Base-by-base conservation (phyloP, 1,140 invertebrate genomes). In the Drosophila pandora region DNA sequence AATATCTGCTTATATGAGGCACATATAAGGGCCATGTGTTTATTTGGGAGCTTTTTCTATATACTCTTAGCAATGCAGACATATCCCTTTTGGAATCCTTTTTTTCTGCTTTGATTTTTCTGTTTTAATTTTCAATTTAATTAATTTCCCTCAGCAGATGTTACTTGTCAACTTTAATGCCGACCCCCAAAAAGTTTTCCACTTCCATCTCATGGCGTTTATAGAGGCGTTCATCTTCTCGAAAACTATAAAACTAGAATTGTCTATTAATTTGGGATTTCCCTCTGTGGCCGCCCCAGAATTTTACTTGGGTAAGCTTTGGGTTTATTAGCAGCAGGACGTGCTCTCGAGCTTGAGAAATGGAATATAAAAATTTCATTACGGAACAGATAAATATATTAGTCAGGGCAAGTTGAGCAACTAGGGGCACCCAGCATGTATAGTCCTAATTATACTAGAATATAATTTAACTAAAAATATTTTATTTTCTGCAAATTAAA, bases 101-200 rank as follows among this genome's bases (percentile, higher is more conserved):
- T 41, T 23, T 17, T 17, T 17, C 17, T 17, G 17, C n/a, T 32
- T 28, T 54, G 32, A 43, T 37, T 83, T 50, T 71, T 78, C 63
- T 68, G 48, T 22, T 82, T 83, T 61, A 53, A 76, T 75, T 75
- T 62, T 47, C 34, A 25, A 64, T 49, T 54, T 59, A 62, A 77
- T 77, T 74, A 64, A 70, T 60, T 85, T 63, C 28, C 59, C 43
- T 67, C 65, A 49, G 10, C 58, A 58, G 60, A 39, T 62, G 48
- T 52, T 50, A 34, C 47, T 43, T 70, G 53, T 45, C 53, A 60
- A 41, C 59, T 7, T 43, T 21, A 43, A 43, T 21, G 41, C 8
- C 9, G 17, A 43, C 13, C 25, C 50, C 41, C n/a, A 5, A 25
- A 56, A 54, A 53, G 17, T 48, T 21, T 30, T 13, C 41, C 13